Evolutionary conservation across 2,797 vertebrate genomes (phyloP), one percentile per base, ranked within the genome.

Genomic region (Potorous gilbertii): DNA sequence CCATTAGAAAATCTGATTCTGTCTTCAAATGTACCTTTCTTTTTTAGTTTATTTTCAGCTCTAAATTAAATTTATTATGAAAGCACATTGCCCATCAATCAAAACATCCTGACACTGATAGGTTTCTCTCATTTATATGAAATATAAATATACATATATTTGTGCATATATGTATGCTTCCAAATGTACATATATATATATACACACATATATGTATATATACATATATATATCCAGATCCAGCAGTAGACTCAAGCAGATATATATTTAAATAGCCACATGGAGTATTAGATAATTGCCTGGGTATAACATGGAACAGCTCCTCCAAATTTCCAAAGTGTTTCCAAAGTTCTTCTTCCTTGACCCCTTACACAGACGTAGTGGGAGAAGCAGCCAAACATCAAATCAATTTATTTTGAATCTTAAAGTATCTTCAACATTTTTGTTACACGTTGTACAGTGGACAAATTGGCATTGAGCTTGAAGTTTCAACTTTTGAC

Each of bases 361-460:
- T 24, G 91, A 54, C 18, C 55, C 66, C 59, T 94, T 28, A 91
- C 56, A 94, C 52, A 95, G 95, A 95, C 10, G 13, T 55, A 54
- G 5, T 74, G 54, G 90, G 29, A 54, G 97, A 96, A 98, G 55
- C 10, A 89, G 74, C 56, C 97, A 98, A 96, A 98, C 98, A 97
- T 98, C 97, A 97, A 98, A 98, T 94, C 94, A 95, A 59, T 98
- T 98, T 98, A 98, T 98, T 98, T 94, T 97, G 96, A 97, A 98
- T 93, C 96, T 98, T 98, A 98, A 98, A 97, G 96, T 96, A 95
- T 94, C 96, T 94, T 97, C 96, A 97, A 97, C 97, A 97, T 97
- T 98, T 98, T 97, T 98, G 97, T 98, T 98, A 98, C 98, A 98
- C 95, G 96, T 97, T 93, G 97, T 93, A 98, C 97, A 98, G 96